These are phyloP conservation scores for Mus musculus DNA, from an alignment of 2,113 vertebrate species.

Conservation along the genomic window GRCm39 chr1:115060501-115061000, in stretches of 20 bases:
- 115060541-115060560: neutral
- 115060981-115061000: neutral
- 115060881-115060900: neutral
- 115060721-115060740: neutral
- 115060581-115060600: too few species aligned
- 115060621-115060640: neutral
- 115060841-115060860: neutral
- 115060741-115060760: neutral
- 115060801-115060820: neutral
- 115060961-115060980: neutral
- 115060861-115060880: neutral
- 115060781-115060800: neutral
- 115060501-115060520: too few species aligned
- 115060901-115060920: neutral
- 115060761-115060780: neutral
- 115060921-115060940: neutral
- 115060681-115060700: fast-evolving
- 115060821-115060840: neutral
- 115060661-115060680: neutral
- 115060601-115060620: neutral
- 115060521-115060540: fast-evolving
- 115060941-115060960: neutral
- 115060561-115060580: neutral
- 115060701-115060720: neutral
- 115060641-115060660: neutral